Evolutionary conservation across 2,797 vertebrate genomes (phyloP), one percentile per base, ranked within the genome.

Genomic region (Anguilla anguilla): DNA sequence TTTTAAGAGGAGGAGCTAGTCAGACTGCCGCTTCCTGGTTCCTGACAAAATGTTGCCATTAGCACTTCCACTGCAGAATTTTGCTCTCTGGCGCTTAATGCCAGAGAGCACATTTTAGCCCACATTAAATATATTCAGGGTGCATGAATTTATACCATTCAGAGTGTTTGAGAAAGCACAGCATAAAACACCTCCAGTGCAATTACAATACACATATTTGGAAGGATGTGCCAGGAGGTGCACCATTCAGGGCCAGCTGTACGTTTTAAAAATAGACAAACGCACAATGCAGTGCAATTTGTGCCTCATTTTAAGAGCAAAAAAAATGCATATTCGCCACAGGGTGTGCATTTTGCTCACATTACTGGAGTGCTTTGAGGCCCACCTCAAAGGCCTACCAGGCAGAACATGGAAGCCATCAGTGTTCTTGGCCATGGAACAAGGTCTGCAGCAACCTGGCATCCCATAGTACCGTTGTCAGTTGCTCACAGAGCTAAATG

Each of bases 301-400:
- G 94, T 94, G 90, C 91, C 94, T 90, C 79, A 93, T 96, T 95
- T 96, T 96, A 95, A 96, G 94, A 93, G 93, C 93, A 96, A 96
- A 96, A 61, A 96, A 96, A 96, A 96, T 96, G 95, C 93, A 95
- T 94, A 95, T 95, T 95, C 95, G 92, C 96, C 90, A 94, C 93
- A 92, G 95, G 95, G 87, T 94, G 94, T 93, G 94, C 93, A 94
- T 94, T 95, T 95, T 93, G 93, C 35, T 25, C 31, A 77, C 31
- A 77, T 43, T 77, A 39, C 31, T 77, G 67, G n/a, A 31, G 25
- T n/a, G n/a, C 59, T 43, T 64, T 67, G 77, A 31, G 43, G 55
- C 84, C 81, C 35, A 53, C 85, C 69, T 90, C 59, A 72, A 72
- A 72, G n/a, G 28, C 86, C 95, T 93, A 94, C 95, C 93, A 92